phyloP scores from a whole-genome alignment of 2,888 invertebrate genomes.

The Xestia xanthographa region DNA sequence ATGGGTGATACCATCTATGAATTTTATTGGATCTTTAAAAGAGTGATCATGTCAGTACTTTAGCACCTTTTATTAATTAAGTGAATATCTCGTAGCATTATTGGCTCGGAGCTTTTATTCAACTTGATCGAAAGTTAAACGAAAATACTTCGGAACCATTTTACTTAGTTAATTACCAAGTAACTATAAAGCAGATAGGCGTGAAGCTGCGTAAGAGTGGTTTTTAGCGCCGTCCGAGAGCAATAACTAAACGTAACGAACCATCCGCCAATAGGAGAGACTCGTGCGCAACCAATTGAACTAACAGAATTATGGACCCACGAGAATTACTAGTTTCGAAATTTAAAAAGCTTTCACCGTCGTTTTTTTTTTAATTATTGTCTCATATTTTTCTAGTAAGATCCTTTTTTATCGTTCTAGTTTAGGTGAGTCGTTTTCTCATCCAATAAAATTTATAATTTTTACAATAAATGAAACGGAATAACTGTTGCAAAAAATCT shows the following conservation, averaged over 20 bases:
- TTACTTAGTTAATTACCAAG: constrained; percentile 55
- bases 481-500: constrained; percentile 53
- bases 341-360: constrained; percentile 6
- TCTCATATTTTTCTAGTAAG: neutral
- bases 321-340: constrained; percentile 31
- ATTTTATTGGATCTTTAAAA: neutral
- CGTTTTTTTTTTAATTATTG: constrained; percentile 4
- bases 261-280: constrained; percentile 61
- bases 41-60: neutral
- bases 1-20: neutral
- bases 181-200: constrained; percentile 64
- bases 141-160: constrained; percentile 44
- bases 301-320: constrained; percentile 45
- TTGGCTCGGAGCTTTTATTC: constrained; percentile 15
- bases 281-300: constrained; percentile 59
- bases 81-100: neutral
- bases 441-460: constrained; percentile 2
- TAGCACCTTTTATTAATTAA: constrained; percentile 10
- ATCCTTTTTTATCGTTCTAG: neutral
- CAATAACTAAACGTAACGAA: constrained; percentile 65
- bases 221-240: constrained; percentile 68
- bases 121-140: constrained; percentile 38
- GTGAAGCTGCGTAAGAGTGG: constrained; percentile 64
- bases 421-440: constrained; percentile 7
- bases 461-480: constrained; percentile 19